Base-by-base conservation (phyloP, 2,113 vertebrate genomes). In the Patagioenas fasciata region DNA sequence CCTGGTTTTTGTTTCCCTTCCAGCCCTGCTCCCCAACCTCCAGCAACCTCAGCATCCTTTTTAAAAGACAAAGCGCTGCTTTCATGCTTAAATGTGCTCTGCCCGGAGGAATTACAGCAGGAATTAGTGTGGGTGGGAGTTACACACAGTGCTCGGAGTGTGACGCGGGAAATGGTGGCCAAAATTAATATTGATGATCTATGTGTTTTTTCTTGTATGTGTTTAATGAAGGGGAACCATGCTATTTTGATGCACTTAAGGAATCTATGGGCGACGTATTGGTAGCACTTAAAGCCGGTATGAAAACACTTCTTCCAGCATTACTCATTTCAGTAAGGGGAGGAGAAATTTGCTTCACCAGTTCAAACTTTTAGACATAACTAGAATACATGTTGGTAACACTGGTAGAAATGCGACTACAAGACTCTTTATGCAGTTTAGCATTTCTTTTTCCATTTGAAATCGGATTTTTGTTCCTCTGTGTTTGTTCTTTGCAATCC, bases 91-190 rank as follows among this genome's bases (percentile, higher is more conserved):
- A 47, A 56, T 32, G 73, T 62, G 1, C 65, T 73, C 56, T 34
- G 3, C 53, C 89, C 56, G 71, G 48, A 65, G 73, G 80, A 90
- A 89, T 78, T 88, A 71, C 0, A 89, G 62, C 74, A 91, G 89
- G 85, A 96, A 91, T 96, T 89, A 85, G 81, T 13, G 79, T 89
- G 85, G 85, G 66, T 91, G 81, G 60, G 51, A 92, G 87, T 73
- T 91, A 32, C 50, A 64, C 20, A 23, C 65, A 78, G 79, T 23
- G 38, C 65, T 81, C 34, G 34, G 78, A 87, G 65, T 72, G 48
- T 38, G 71, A 62, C 8, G 79, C 8, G 1, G 51, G 79, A 62
- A 89, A 23, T 79, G 84, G 58, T 77, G 74, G 54, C 71, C 94
- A 80, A 70, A 80, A 73, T 80, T 5, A 42, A 18, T 36, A 58